phyloP scores from a whole-genome alignment of 2,888 invertebrate genomes.

The Lasiommata megera region DNA sequence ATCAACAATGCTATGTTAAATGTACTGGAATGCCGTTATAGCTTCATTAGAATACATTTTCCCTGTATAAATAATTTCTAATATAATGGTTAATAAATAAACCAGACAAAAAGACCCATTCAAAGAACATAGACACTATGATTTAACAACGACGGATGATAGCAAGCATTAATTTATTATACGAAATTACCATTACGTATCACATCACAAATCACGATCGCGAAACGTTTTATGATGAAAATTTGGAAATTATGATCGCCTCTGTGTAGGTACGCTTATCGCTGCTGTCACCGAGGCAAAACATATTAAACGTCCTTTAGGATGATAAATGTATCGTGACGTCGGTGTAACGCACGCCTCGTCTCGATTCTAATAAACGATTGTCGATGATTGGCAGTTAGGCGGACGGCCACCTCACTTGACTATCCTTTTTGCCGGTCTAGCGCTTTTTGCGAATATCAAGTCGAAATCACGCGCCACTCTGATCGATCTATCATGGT shows the following conservation, averaged over 20 bases:
- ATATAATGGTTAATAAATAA: constrained; percentile 1
- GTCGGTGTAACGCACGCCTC: constrained; percentile 49
- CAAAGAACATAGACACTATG: constrained; percentile 15
- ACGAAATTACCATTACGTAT: constrained; percentile 24
- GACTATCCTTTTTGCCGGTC: constrained; percentile 41
- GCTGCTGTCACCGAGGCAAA: constrained; percentile 63
- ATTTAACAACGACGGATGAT: constrained; percentile 15
- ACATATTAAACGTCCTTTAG: constrained; percentile 74
- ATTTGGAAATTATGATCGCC: constrained; percentile 35
- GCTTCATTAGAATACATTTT: constrained; percentile 6
- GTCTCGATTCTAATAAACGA: constrained; percentile 71
- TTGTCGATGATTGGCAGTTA: constrained; percentile 69
- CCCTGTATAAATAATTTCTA: background rate
- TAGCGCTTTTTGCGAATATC: constrained; percentile 38
- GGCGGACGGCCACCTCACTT: constrained; percentile 36
- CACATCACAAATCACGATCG: constrained; percentile 32
- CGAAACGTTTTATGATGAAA: constrained; percentile 28
- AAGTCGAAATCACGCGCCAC: constrained; percentile 29
- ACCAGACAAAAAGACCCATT: constrained; percentile 8
- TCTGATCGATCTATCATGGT: constrained; percentile 29
- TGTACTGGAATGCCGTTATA: background rate
- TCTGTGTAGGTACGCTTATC: constrained; percentile 47
- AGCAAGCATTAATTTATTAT: constrained; percentile 26
- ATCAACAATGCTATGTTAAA: too few relatives aligned
- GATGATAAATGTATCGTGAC: constrained; percentile 72